phyloP scores from a whole-genome alignment of 1,140 invertebrate genomes.

The Drosophila insularis region DNA sequence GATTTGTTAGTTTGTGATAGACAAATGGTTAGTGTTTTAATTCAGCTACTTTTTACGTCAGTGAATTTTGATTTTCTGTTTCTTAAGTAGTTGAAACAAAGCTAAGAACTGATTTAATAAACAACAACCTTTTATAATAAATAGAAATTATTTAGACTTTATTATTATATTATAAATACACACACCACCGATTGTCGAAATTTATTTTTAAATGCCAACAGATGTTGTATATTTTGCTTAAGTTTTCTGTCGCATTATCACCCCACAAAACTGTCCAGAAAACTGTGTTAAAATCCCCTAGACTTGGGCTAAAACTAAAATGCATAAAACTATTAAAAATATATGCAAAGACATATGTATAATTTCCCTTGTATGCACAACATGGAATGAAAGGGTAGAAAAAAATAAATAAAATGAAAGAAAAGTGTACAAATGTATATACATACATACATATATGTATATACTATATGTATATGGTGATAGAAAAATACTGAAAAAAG shows the following conservation, averaged over 20 bases:
- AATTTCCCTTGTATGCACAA: slow-evolving; percentile 39
- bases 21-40: too few species aligned
- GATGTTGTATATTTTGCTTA: background rate
- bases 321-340: slow-evolving; percentile 49
- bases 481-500: slow-evolving; percentile 48
- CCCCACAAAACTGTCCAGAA: background rate
- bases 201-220: too few species aligned
- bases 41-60: too few species aligned
- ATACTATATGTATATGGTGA: background rate
- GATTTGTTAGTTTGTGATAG: too few species aligned
- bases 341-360: slow-evolving; percentile 3
- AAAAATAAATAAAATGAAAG: slow-evolving; percentile 1
- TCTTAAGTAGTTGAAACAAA: too few species aligned
- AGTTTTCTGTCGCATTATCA: background rate
- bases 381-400: slow-evolving; percentile 18
- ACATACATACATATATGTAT: background rate
- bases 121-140: too few species aligned
- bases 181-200: too few species aligned
- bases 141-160: too few species aligned
- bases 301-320: slow-evolving; percentile 12
- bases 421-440: background rate
- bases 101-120: too few species aligned
- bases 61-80: too few species aligned
- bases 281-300: background rate
- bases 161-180: too few species aligned